Conservation (phyloP, 1,140 invertebrate genomes). For the Drosophila navojoa region DNA sequence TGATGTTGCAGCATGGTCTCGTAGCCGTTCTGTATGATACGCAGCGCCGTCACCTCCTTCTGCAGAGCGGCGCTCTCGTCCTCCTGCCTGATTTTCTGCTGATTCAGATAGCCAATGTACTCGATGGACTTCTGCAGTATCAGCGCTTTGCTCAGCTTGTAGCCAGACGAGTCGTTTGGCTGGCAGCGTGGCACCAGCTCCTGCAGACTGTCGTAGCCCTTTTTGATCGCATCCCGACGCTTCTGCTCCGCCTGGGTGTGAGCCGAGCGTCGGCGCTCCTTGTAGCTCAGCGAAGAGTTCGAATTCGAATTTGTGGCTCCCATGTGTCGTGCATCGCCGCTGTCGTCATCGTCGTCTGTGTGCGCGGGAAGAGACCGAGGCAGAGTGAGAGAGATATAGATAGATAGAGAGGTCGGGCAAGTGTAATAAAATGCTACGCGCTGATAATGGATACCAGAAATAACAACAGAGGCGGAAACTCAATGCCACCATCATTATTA, state of each 20-base stretch:
- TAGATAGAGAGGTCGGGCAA: conserved; percentile 24
- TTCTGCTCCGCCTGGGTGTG: conserved; percentile 99
- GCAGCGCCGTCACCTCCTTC: conserved; percentile 96
- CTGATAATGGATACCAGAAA: conserved; percentile 50
- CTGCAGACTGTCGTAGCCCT: conserved; percentile 96
- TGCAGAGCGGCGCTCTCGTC: conserved; percentile 95
- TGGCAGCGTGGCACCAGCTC: conserved; percentile 95
- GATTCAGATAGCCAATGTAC: conserved; percentile 94
- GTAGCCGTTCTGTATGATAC: conserved; percentile 97
- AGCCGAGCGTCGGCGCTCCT: conserved; percentile 96
- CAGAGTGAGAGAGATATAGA: too few relatives aligned
- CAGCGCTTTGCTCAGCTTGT: conserved; percentile 98
- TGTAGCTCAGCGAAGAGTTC: conserved; percentile 92
- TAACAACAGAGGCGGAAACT: conserved; percentile 26
- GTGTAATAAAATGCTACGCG: conserved; percentile 55
- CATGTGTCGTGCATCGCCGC: conserved; percentile 86
- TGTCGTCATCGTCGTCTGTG: conserved; percentile 91
- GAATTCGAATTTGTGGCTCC: conserved; percentile 71
- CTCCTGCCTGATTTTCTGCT: conserved; percentile 96
- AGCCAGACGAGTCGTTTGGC: conserved; percentile 91
- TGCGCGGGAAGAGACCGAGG: not conserved
- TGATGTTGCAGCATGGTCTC: conserved; percentile 98
- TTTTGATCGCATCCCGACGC: conserved; percentile 97
- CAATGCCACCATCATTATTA: conserved; percentile 53
- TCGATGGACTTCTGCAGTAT: conserved; percentile 96